Conservation (phyloP, 2,888 invertebrate species). For the Stramonita haemastoma region DNA sequence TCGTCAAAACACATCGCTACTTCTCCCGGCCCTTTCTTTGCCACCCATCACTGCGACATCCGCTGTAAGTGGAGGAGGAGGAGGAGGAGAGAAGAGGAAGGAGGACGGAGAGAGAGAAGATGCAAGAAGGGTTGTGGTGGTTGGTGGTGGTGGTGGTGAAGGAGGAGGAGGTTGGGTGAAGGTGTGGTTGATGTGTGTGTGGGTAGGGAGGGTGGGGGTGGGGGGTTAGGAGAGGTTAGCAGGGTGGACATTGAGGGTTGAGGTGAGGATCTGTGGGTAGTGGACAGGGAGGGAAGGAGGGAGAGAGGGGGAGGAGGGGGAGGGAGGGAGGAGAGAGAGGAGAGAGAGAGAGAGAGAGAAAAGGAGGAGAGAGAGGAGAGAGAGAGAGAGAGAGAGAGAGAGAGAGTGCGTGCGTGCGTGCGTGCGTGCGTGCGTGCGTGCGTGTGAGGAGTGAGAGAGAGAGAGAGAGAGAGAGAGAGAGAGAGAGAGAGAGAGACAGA, state of each 20-base stretch:
- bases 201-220: background rate
- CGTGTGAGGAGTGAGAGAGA: background rate
- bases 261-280: too few species aligned
- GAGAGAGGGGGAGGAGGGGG: background rate
- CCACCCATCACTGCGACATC: background rate
- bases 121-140: background rate
- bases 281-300: background rate
- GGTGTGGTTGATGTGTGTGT: background rate
- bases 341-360: background rate
- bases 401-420: too few species aligned
- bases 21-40: background rate
- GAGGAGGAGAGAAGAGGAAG: background rate
- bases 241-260: too few species aligned
- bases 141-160: background rate
- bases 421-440: too few species aligned
- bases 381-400: background rate
- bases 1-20: slow-evolving; percentile 40
- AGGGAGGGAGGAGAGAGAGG: background rate
- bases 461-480: background rate
- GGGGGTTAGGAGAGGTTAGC: background rate
- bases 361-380: background rate
- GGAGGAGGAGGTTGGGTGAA: background rate
- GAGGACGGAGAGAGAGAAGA: background rate
- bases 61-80: background rate
- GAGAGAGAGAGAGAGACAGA: background rate